Evolutionary conservation across 2,113 vertebrate genomes (phyloP).

Genomic region (Empidonax traillii): DNA sequence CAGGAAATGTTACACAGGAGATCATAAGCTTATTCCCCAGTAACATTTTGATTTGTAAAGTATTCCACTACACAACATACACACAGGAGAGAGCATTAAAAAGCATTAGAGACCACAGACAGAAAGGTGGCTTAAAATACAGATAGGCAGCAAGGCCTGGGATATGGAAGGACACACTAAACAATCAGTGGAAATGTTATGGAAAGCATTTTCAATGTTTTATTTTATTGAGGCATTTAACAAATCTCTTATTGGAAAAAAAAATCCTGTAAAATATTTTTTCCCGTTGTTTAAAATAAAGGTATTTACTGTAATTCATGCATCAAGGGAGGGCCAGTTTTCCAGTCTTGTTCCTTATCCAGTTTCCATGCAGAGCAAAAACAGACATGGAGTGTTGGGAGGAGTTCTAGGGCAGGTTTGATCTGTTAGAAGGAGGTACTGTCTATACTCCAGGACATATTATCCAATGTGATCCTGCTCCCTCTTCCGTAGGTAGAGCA

Average conservation of each 20-base stretch:
- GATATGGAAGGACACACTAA: neutral
- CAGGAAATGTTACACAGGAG: slow-evolving; percentile 58
- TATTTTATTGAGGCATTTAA: neutral
- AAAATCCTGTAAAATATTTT: neutral
- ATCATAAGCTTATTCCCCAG: slow-evolving; percentile 59
- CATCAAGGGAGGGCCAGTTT: neutral
- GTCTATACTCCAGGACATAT: neutral
- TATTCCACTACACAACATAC: slow-evolving; percentile 65
- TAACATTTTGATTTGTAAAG: slow-evolving; percentile 69
- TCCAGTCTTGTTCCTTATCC: neutral
- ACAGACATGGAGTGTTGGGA: neutral
- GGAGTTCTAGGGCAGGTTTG: neutral
- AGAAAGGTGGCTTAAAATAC: slow-evolving; percentile 30
- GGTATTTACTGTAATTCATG: neutral
- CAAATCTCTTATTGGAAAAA: neutral
- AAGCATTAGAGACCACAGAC: slow-evolving; percentile 61
- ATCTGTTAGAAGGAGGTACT: neutral
- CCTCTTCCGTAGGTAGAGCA: neutral
- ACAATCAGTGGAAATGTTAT: neutral
- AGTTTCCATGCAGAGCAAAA: neutral
- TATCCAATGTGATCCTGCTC: neutral
- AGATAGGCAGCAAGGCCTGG: neutral
- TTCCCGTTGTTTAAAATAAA: neutral
- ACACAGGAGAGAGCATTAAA: slow-evolving; percentile 69
- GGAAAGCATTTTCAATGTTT: neutral